Conservation (phyloP, 2,113 vertebrate species). For the Myrmophylax atrothorax region DNA sequence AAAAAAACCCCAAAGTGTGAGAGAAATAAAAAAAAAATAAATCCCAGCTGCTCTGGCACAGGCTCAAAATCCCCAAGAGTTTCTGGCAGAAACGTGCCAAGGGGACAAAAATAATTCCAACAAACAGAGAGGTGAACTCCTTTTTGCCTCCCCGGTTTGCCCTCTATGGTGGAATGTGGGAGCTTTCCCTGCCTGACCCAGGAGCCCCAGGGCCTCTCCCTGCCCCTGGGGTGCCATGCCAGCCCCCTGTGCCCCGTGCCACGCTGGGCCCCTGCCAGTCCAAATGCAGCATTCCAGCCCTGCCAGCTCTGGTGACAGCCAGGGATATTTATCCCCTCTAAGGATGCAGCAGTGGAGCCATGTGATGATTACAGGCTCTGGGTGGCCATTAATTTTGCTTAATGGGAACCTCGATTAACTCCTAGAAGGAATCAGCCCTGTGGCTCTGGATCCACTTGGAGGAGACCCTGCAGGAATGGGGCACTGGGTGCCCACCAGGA, state of each 20-base stretch:
- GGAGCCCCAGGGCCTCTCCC: background rate
- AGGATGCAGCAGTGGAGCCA: constrained; percentile 12
- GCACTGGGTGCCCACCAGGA: background rate
- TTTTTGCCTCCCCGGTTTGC: background rate
- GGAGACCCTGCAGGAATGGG: background rate
- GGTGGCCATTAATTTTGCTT: background rate
- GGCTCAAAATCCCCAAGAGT: background rate
- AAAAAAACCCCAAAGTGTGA: background rate
- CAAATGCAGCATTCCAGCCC: background rate
- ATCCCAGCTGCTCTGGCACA: constrained; percentile 55
- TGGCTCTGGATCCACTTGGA: rapidly evolving
- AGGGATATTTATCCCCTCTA: rapidly evolving
- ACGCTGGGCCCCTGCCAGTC: background rate
- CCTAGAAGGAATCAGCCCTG: background rate
- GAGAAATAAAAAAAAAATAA: constrained; percentile 1
- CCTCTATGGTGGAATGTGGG: background rate
- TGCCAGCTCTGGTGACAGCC: background rate
- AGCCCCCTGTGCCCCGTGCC: background rate
- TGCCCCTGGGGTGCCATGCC: background rate
- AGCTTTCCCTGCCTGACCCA: background rate
- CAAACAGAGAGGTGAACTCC: background rate
- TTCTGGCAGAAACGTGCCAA: constrained; percentile 18
- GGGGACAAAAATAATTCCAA: background rate
- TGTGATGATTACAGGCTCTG: background rate
- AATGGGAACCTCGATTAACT: background rate